Evolutionary conservation across 37 sponge, comb jelly and placozoan species (phyloP).

Genomic region (Lycopodina hypogea): DNA sequence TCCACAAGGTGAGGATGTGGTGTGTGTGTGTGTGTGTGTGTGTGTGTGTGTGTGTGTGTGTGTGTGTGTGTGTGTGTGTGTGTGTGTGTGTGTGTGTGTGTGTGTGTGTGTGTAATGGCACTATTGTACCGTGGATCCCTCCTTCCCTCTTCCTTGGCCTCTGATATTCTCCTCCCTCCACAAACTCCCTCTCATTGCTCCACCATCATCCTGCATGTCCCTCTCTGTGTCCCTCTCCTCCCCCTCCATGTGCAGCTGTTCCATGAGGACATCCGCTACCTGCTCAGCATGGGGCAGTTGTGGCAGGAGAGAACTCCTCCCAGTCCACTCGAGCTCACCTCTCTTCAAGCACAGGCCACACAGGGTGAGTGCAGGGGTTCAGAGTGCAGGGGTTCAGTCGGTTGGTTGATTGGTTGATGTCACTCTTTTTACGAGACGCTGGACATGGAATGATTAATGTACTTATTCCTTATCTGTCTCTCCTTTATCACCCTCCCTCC

Average conservation of each 20-base stretch:
- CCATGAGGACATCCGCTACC: constrained; percentile 82
- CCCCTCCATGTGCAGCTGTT: constrained; percentile 56
- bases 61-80: constrained; percentile 25
- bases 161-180: too few species aligned
- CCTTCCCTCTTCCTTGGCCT: too few species aligned
- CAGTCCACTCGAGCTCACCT: constrained; percentile 57
- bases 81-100: neutral
- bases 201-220: too few species aligned
- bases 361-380: neutral
- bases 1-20: constrained; percentile 64
- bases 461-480: neutral
- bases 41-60: constrained; percentile 10
- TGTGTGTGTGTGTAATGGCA: neutral
- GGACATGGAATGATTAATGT: too few species aligned
- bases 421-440: too few species aligned
- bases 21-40: neutral
- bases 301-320: constrained; percentile 90
- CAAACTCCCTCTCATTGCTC: too few species aligned
- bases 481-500: too few species aligned
- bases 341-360: constrained; percentile 24
- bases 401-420: too few species aligned
- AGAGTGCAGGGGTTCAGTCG: too few species aligned
- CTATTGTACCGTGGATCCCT: neutral
- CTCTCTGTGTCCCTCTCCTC: too few species aligned
- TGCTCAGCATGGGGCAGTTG: constrained; percentile 94